Evolutionary conservation across 2,888 invertebrate species (phyloP).

Genomic region (Portevinia maculata): DNA sequence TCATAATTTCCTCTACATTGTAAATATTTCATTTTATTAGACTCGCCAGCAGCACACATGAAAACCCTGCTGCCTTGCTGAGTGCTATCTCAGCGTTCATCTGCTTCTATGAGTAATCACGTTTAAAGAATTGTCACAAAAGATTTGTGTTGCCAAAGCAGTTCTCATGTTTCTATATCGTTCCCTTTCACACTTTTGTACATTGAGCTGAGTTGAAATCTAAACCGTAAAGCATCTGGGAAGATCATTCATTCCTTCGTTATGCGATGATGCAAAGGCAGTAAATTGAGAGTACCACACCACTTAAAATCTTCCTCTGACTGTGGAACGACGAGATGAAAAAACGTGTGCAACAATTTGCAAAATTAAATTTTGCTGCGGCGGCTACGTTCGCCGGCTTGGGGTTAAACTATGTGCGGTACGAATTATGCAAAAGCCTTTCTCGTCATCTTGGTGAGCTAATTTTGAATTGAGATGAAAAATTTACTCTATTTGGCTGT

Average conservation of each 20-base stretch:
- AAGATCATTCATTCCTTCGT: conserved; percentile 16
- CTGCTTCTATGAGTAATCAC: conserved; percentile 50
- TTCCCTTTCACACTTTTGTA: conserved; percentile 14
- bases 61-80: background rate
- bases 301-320: conserved; percentile 16
- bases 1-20: conserved; percentile 1
- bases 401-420: background rate
- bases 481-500: conserved; percentile 31
- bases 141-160: conserved; percentile 35
- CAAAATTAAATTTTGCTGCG: conserved; percentile 41
- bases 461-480: conserved; percentile 48
- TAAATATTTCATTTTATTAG: conserved; percentile 19
- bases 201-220: background rate
- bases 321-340: background rate
- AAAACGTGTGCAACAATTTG: conserved; percentile 28
- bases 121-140: conserved; percentile 49
- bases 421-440: conserved; percentile 27
- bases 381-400: conserved; percentile 15
- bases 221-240: background rate
- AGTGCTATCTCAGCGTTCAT: conserved; percentile 16
- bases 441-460: conserved; percentile 51
- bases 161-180: conserved; percentile 50
- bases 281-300: conserved; percentile 25
- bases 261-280: conserved; percentile 24
- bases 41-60: background rate